phyloP scores from a whole-genome alignment of 2,113 vertebrate genomes.

The Pomatostomus ruficeps region DNA sequence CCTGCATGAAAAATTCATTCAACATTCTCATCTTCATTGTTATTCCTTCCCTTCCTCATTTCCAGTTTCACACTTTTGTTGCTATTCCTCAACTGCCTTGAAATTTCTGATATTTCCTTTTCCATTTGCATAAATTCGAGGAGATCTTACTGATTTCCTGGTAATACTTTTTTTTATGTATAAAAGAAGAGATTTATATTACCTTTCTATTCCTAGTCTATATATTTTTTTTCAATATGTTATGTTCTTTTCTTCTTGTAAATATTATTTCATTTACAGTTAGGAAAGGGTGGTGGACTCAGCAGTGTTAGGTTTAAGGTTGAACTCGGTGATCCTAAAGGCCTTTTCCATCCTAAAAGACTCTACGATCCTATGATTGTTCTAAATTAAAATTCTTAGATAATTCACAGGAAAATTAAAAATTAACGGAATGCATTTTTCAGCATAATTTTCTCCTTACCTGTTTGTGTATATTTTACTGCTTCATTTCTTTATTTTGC shows the following conservation, averaged over 20 bases:
- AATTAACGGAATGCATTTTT: accelerated
- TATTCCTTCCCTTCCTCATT: background rate
- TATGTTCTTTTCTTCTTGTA: accelerated
- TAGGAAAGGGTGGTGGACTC: accelerated
- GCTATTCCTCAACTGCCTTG: accelerated
- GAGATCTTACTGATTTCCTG: accelerated
- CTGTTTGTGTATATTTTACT: accelerated
- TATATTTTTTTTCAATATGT: accelerated
- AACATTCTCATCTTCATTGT: background rate
- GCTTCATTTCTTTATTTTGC: background rate
- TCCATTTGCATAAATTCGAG: background rate
- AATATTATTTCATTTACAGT: background rate
- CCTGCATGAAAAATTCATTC: background rate
- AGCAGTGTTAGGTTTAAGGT: accelerated
- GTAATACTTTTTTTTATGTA: background rate
- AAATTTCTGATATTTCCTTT: background rate
- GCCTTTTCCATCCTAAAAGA: background rate
- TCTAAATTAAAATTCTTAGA: background rate
- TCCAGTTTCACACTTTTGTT: accelerated
- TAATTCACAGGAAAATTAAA: background rate
- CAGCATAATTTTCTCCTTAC: background rate
- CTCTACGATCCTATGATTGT: background rate
- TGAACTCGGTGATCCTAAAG: accelerated
- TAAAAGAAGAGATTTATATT: background rate
- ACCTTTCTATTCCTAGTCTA: background rate